Evolutionary conservation across 2,113 vertebrate species (phyloP), one percentile per base, ranked within the genome.

Genomic region (Neofelis nebulosa): DNA sequence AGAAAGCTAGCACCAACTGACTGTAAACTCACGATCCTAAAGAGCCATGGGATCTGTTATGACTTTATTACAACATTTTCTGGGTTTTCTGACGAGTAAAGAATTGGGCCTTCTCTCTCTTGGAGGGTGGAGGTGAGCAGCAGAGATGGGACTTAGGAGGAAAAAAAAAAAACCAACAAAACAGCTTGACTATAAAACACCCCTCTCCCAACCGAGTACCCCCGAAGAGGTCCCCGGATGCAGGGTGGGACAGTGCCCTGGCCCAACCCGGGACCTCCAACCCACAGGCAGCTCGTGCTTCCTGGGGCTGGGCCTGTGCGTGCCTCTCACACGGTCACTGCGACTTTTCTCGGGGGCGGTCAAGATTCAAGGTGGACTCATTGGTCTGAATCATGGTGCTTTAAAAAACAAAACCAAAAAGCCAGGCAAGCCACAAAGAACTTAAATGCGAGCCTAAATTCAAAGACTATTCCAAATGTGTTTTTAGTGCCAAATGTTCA

Each of bases 361-460:
- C 45, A 87, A 38, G 48, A 33, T n/a, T 23, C n/a, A 27, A 84
- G 61, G 74, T 18, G 48, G 31, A 25, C 21, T 76, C 19, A 19
- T 18, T 23, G 36, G 23, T 69, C 27, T 65, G 66, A 82, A 82
- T 92, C 33, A 19, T 1, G 0, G 1, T 65, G 45, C 11, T 87
- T 92, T 61, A 78, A 81, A 89, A 78, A n/a, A 38, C 10, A 95
- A 78, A 73, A 68, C 57, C 33, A 66, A 74, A 45, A 9, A 57
- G 25, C 18, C 19, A 76, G 48, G 80, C 31, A 13, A 91, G 45
- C 5, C 38, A 71, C 16, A 14, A 9, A 48, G 4, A 69, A 85
- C 29, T 13, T n/a, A 82, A 82, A 69, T 1, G 15, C 12, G 89
- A 76, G 25, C 13, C 50, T 55, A n/a, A 76, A 73, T 55, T 69